Evolutionary conservation across 92 coral and sea anemone genomes (phyloP).

Genomic region (Micromussa lordhowensis): DNA sequence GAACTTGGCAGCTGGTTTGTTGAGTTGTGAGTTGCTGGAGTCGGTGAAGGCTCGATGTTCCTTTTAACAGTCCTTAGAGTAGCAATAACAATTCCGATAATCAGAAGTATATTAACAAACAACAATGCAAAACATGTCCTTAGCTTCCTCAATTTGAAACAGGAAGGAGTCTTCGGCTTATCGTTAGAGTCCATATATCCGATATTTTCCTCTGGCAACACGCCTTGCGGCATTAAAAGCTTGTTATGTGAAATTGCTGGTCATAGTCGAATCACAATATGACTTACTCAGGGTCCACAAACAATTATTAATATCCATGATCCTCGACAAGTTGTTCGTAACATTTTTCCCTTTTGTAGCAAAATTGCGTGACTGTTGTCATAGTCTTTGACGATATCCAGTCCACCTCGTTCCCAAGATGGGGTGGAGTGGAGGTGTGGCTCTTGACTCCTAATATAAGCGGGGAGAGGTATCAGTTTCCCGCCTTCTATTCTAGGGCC

Average conservation of each 20-base stretch:
- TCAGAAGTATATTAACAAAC: constrained; percentile 42
- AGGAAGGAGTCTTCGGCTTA: not conserved
- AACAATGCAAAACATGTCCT: constrained; percentile 47
- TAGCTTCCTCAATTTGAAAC: constrained; percentile 2
- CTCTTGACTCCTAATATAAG: no score
- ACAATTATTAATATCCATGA: not conserved
- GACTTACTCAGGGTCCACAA: not conserved
- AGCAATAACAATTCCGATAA: constrained; percentile 56
- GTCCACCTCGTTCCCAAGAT: no score
- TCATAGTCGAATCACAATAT: not conserved
- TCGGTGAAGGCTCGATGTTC: not conserved
- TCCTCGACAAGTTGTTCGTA: not conserved
- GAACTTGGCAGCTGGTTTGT: not conserved
- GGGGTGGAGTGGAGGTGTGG: no score
- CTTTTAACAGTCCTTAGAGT: constrained; percentile 18
- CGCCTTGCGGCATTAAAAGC: not conserved
- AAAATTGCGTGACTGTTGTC: not conserved
- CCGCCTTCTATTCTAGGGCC: no score
- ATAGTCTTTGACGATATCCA: not conserved
- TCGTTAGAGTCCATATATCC: not conserved
- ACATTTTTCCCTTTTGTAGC: no score
- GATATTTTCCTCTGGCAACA: not conserved
- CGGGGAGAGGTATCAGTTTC: no score
- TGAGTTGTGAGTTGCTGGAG: not conserved
- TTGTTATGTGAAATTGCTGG: not conserved